Percentiles rank a stretch among this genome's conserved stretches.
phyloP scores from a whole-genome alignment of 2,113 vertebrate species.

The Hippopotamus amphibius region DNA sequence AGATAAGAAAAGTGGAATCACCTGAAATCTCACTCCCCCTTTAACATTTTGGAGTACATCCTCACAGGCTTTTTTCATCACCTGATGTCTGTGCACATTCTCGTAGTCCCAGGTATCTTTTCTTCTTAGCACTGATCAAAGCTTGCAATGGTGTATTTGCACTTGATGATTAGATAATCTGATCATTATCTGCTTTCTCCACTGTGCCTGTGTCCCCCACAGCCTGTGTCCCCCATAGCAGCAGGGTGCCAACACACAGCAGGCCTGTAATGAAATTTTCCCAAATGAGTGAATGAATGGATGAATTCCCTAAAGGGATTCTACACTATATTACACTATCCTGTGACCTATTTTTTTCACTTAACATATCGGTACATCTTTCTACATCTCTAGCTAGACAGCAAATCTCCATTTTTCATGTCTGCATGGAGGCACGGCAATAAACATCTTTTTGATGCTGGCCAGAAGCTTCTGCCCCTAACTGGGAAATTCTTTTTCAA shows the following conservation, averaged over 20 bases:
- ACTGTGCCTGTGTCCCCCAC: accelerated
- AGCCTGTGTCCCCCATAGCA: neutral
- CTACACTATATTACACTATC: accelerated
- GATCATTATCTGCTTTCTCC: neutral
- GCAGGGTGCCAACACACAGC: neutral
- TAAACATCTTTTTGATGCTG: conserved; percentile 68
- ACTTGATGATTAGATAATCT: neutral
- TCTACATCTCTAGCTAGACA: neutral
- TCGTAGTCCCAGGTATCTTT: neutral
- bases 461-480: conserved; percentile 31
- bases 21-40: neutral
- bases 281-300: neutral
- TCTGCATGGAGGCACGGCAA: conserved; percentile 41
- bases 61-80: neutral
- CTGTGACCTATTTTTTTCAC: neutral
- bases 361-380: neutral
- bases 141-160: neutral
- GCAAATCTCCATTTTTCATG: conserved; percentile 26
- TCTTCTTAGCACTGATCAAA: neutral
- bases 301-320: neutral
- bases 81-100: neutral
- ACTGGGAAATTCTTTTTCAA: conserved; percentile 60
- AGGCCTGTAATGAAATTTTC: neutral
- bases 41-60: accelerated
- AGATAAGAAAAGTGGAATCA: neutral